Percentiles rank a stretch among this genome's conserved stretches.
phyloP scores from a whole-genome alignment of 2,113 vertebrate species.

The Siphamia tubifer region DNA sequence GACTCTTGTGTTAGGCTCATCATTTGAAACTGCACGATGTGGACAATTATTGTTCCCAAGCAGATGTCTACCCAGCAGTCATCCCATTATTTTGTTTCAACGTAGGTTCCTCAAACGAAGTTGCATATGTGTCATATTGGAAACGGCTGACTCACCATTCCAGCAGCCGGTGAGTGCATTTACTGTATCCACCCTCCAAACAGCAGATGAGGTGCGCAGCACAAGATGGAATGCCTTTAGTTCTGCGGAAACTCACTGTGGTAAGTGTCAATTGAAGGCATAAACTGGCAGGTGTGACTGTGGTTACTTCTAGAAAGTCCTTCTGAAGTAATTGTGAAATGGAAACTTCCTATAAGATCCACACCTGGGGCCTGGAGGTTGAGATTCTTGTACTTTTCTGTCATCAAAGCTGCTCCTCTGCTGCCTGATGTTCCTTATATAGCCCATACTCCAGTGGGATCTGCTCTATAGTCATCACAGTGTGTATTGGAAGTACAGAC shows the following conservation, averaged over 20 bases:
- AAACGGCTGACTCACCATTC: no score
- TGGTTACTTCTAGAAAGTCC: background rate
- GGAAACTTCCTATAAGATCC: background rate
- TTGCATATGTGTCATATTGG: no score
- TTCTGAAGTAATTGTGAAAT: background rate
- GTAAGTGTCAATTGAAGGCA: background rate
- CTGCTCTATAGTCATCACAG: slow-evolving; percentile 24
- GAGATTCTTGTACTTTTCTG: background rate
- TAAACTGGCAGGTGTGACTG: background rate
- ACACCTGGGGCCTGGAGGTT: background rate
- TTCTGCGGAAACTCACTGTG: slow-evolving; percentile 12
- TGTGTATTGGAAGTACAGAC: slow-evolving; percentile 10
- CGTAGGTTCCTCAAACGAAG: no score
- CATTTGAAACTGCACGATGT: no score
- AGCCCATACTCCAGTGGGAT: background rate
- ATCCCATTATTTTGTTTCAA: no score
- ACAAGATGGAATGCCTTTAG: slow-evolving; percentile 7
- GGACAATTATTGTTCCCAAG: no score
- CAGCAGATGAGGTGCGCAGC: slow-evolving; percentile 8
- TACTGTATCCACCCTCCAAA: background rate
- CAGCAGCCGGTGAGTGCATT: background rate
- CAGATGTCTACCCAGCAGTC: no score
- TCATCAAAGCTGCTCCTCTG: background rate
- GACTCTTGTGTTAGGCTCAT: no score
- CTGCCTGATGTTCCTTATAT: background rate